A percentile compares a stretch with the other conserved stretches of the same genome.
Conservation (phyloP, 2,797 vertebrate species). For the Mormyrops attenuatus region DNA sequence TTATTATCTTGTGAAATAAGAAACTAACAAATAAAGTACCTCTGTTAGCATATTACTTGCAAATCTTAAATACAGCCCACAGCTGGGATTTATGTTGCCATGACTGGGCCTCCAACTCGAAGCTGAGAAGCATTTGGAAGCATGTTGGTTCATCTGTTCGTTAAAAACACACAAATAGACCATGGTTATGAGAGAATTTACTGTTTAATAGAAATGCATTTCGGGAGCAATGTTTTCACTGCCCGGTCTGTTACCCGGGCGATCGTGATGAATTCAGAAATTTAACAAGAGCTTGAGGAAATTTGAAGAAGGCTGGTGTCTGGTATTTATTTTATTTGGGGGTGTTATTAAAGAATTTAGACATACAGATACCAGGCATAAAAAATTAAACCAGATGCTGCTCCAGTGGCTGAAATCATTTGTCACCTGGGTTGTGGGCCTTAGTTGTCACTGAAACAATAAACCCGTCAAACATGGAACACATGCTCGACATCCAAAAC, state of each 20-base stretch:
- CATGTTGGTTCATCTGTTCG: not conserved
- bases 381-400: not conserved
- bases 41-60: not conserved
- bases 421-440: not conserved
- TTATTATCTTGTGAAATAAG: not conserved
- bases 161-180: constrained; percentile 1
- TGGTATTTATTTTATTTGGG: not conserved
- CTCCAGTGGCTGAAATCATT: not conserved
- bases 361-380: not conserved
- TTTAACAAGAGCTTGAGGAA: not conserved
- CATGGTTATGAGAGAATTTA: not conserved
- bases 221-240: not conserved
- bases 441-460: not conserved
- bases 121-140: not conserved
- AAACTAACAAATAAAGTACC: not conserved
- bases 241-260: not conserved
- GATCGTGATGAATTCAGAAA: not conserved
- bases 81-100: not conserved
- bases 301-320: not conserved
- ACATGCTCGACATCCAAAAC: not conserved
- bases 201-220: not conserved
- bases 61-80: not conserved
- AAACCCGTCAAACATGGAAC: not conserved
- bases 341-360: not conserved
- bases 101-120: not conserved